Evolutionary conservation across 2,797 vertebrate species (phyloP).

Genomic region (Lepus townsendii): DNA sequence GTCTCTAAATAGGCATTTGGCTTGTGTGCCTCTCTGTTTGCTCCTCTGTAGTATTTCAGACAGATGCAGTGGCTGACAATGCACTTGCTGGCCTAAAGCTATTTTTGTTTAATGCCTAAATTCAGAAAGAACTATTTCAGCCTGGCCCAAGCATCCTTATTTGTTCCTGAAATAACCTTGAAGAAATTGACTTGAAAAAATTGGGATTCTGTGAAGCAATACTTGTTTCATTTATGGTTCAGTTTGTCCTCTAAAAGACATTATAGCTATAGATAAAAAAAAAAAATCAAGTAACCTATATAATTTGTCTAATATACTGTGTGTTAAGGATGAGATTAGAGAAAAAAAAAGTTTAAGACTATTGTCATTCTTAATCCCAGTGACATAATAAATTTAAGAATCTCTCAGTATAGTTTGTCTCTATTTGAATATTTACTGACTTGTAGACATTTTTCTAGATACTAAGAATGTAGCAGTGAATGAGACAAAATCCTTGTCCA

Average conservation of each 20-base stretch:
- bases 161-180: constrained; percentile 20
- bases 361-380: neutral
- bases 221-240: constrained; percentile 17
- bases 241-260: neutral
- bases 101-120: constrained; percentile 58
- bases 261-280: neutral
- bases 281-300: neutral
- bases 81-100: neutral
- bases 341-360: neutral
- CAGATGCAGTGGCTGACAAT: neutral
- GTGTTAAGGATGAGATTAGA: neutral
- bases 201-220: neutral
- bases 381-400: neutral
- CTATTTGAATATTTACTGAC: neutral
- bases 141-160: constrained; percentile 16
- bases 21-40: neutral
- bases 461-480: neutral
- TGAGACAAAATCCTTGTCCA: neutral
- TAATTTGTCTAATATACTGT: neutral
- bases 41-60: neutral
- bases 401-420: neutral
- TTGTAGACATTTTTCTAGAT: neutral
- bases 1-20: neutral
- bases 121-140: constrained; percentile 36
- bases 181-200: neutral